phyloP scores from a whole-genome alignment of 2,113 vertebrate genomes.

The Amphiprion ocellaris region DNA sequence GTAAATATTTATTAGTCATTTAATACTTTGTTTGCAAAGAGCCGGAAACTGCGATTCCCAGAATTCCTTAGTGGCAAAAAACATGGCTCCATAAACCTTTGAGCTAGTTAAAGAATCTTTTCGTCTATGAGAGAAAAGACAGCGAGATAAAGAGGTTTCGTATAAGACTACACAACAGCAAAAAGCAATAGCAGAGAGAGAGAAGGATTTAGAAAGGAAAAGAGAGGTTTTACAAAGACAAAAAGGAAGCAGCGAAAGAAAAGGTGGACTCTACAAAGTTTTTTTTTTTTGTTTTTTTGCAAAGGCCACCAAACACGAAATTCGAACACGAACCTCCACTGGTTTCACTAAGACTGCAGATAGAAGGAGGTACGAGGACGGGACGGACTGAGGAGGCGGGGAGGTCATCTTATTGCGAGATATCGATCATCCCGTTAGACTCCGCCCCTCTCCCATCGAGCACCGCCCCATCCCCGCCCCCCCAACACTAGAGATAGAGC shows the following conservation, averaged over 20 bases:
- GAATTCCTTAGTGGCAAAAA: conserved; percentile 94
- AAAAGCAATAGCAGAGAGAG: conserved; percentile 96
- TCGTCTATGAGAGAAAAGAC: conserved; percentile 93
- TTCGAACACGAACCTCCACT: conserved; percentile 95
- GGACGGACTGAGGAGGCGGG: conserved; percentile 73
- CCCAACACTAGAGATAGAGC: conserved; percentile 95
- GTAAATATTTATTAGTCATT: conserved; percentile 70
- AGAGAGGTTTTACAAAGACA: conserved; percentile 90
- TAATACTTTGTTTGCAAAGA: conserved; percentile 76
- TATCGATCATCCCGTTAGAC: conserved; percentile 12
- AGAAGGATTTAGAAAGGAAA: conserved; percentile 85
- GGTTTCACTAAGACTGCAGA: conserved; percentile 99
- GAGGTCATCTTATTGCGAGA: neutral
- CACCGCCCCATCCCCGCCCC: conserved; percentile 80
- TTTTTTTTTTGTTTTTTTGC: conserved; percentile 76
- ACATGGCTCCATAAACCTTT: conserved; percentile 97
- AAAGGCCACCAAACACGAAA: conserved; percentile 98
- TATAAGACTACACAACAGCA: conserved; percentile 96
- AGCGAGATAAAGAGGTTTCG: conserved; percentile 84
- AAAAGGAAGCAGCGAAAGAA: conserved; percentile 93
- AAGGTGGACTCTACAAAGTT: conserved; percentile 92
- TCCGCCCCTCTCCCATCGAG: conserved; percentile 13
- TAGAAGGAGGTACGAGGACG: conserved; percentile 86
- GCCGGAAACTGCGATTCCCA: conserved; percentile 91
- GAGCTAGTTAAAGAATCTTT: conserved; percentile 99